Percentiles rank a stretch among this genome's conserved stretches.
phyloP scores from a whole-genome alignment of 2,797 vertebrate species.

The Alca torda region DNA sequence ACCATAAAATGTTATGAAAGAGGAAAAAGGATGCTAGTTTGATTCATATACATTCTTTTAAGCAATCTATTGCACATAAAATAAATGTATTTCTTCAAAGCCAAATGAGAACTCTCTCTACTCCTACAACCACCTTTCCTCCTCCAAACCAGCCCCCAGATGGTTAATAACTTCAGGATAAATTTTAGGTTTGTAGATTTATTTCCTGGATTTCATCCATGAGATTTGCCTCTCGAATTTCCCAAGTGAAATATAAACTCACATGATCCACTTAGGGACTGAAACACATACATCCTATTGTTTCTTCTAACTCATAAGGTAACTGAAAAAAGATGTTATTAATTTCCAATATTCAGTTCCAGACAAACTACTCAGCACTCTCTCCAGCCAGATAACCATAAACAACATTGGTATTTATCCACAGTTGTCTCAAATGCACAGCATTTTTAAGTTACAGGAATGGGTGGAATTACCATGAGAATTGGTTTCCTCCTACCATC shows the following conservation, averaged over 20 bases:
- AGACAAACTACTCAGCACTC: not conserved
- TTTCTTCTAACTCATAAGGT: not conserved
- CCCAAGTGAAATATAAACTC: conserved; percentile 13
- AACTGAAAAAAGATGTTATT: conserved; percentile 28
- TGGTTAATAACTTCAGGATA: conserved; percentile 13
- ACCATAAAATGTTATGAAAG: conserved; percentile 8
- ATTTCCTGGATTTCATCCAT: conserved; percentile 35
- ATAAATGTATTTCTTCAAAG: not conserved
- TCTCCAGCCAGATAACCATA: conserved; percentile 10
- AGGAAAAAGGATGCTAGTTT: not conserved
- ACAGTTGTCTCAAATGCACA: not conserved
- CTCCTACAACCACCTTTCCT: not conserved
- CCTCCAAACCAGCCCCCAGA: not conserved
- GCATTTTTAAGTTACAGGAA: conserved; percentile 29
- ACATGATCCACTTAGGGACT: not conserved
- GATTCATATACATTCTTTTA: not conserved
- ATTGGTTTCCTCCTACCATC: not conserved
- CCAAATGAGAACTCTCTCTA: not conserved
- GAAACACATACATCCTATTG: conserved; percentile 29
- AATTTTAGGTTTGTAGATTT: conserved; percentile 17
- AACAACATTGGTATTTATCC: conserved; percentile 20
- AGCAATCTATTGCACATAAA: not conserved
- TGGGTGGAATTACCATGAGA: conserved; percentile 28
- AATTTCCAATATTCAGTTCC: not conserved
- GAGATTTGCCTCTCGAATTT: conserved; percentile 45